phyloP scores from a whole-genome alignment of 2,888 invertebrate species.

The Campoletis raptor region DNA sequence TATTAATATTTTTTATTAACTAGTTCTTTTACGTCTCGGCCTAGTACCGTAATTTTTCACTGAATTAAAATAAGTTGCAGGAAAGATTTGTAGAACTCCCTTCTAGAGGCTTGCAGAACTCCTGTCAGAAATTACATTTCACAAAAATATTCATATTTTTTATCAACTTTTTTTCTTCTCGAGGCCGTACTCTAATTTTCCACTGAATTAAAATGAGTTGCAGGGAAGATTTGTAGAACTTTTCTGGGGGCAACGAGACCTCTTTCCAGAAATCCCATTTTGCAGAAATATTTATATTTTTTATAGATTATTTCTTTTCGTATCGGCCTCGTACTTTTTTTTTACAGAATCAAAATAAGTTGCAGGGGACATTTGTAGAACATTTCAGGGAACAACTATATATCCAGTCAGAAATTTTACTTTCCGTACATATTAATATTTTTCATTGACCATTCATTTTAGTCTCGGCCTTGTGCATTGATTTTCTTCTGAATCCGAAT shows the following conservation, averaged over 20 bases:
- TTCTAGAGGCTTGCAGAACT: not conserved
- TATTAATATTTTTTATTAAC: not conserved
- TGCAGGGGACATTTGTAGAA: not conserved
- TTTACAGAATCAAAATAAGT: not conserved
- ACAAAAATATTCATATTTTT: not conserved
- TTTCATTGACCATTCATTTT: too few species aligned
- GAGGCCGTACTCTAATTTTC: not conserved
- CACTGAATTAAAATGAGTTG: not conserved
- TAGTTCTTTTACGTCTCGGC: not conserved
- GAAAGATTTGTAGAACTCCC: not conserved
- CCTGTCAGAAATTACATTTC: not conserved
- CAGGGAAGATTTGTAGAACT: not conserved
- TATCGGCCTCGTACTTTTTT: not conserved
- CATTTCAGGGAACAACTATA: not conserved
- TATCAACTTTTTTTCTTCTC: not conserved
- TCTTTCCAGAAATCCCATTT: not conserved
- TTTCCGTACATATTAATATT: too few species aligned
- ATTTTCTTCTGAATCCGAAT: too few species aligned
- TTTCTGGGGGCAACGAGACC: not conserved
- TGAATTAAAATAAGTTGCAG: not conserved
- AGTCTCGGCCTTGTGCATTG: too few species aligned
- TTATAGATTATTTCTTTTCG: not conserved
- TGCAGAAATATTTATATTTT: not conserved
- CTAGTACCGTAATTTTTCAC: not conserved
- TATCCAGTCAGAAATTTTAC: too few species aligned